A percentile compares a stretch with the other conserved stretches of the same genome.
phyloP scores from a whole-genome alignment of 2,113 vertebrate species.

The Morone saxatilis region DNA sequence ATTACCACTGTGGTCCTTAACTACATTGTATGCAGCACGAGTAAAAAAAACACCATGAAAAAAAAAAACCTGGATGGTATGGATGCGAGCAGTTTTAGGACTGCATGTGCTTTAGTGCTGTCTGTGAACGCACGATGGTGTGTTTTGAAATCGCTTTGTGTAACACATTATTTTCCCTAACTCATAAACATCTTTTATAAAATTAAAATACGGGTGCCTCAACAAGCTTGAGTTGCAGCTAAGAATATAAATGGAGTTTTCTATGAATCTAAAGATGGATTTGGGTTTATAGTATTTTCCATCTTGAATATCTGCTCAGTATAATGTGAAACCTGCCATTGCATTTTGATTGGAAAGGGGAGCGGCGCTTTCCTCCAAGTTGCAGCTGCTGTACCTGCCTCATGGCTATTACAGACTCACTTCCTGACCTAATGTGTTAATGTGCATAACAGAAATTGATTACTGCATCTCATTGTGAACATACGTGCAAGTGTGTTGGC shows the following conservation, averaged over 20 bases:
- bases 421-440: conserved; percentile 43
- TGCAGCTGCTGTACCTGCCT: conserved; percentile 8
- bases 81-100: conserved; percentile 25
- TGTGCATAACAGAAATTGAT: conserved; percentile 39
- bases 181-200: conserved; percentile 36
- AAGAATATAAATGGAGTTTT: conserved; percentile 48
- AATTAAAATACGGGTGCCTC: conserved; percentile 33
- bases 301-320: conserved; percentile 32
- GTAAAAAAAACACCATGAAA: neutral
- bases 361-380: conserved; percentile 37
- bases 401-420: conserved; percentile 23
- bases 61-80: conserved; percentile 1
- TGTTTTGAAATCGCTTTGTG: neutral
- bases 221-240: neutral
- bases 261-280: conserved; percentile 44
- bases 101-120: neutral
- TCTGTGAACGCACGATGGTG: neutral
- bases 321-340: conserved; percentile 55
- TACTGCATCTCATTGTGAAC: conserved; percentile 35
- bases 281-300: conserved; percentile 42
- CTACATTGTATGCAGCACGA: conserved; percentile 65
- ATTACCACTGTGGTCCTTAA: conserved; percentile 76
- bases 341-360: conserved; percentile 53
- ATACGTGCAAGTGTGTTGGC: conserved; percentile 11
- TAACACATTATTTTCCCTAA: neutral